These are phyloP conservation scores for Calameuta pallipes DNA, from an alignment of 2,888 invertebrate genomes.

Conservation along the genomic window DNA sequence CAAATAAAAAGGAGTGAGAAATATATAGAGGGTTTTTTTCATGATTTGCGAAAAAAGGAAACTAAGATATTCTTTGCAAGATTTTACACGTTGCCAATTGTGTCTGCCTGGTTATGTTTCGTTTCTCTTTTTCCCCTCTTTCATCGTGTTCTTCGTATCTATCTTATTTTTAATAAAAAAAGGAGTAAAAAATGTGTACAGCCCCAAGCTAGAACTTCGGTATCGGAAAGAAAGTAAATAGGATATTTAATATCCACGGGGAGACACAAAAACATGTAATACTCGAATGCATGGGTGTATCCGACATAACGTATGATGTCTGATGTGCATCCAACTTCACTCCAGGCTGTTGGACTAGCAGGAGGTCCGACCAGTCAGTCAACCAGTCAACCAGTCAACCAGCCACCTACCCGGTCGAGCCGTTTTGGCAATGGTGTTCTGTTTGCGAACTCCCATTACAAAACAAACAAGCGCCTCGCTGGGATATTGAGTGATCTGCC, in stretches of 20 bases:
- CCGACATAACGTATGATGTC: neutral
- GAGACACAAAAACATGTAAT: slow-evolving; percentile 37
- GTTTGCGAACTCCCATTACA: slow-evolving; percentile 52
- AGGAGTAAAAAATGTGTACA: neutral
- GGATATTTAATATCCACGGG: slow-evolving; percentile 36
- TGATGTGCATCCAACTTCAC: neutral
- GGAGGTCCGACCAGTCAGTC: neutral
- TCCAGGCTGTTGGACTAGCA: neutral
- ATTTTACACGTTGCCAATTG: neutral
- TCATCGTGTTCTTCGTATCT: neutral
- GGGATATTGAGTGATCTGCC: slow-evolving; percentile 38
- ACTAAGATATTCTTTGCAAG: neutral
- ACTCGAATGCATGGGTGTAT: slow-evolving; percentile 21
- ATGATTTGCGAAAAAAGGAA: neutral
- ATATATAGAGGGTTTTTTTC: neutral
- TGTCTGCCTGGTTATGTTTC: neutral
- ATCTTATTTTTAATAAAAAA: neutral
- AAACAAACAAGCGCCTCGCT: slow-evolving; percentile 44
- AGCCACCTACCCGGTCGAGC: slow-evolving; percentile 5
- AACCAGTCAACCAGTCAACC: neutral
- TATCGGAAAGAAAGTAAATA: neutral
- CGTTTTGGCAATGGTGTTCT: slow-evolving; percentile 41
- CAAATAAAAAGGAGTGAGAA: neutral
- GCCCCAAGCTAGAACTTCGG: neutral
- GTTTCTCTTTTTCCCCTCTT: neutral